Conservation (phyloP, 2,888 invertebrate genomes). For the Darwinula stevensoni region DNA sequence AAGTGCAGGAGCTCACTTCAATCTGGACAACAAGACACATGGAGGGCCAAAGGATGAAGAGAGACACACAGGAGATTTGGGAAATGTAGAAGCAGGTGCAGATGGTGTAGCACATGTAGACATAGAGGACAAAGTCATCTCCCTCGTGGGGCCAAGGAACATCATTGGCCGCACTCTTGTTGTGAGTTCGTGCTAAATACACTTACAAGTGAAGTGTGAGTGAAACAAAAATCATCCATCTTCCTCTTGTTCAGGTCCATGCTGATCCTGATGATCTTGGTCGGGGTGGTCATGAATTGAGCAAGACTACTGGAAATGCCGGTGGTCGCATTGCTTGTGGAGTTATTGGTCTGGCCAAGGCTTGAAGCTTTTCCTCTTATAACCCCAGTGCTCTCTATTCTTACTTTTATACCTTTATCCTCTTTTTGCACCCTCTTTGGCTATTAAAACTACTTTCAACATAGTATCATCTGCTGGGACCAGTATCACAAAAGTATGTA, state of each 20-base stretch:
- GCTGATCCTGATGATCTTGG: conserved; percentile 80
- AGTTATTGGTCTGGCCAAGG: conserved; percentile 36
- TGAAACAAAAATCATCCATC: conserved; percentile 4
- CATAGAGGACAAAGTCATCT: conserved; percentile 29
- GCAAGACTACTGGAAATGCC: conserved; percentile 79
- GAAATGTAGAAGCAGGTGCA: conserved; percentile 36
- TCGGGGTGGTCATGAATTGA: conserved; percentile 66
- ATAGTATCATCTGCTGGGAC: too few species aligned
- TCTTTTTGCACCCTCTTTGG: too few species aligned
- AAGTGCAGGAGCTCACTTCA: conserved; percentile 82
- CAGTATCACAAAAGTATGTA: too few species aligned
- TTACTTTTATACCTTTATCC: too few species aligned
- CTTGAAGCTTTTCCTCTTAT: too few species aligned
- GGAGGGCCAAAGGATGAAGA: conserved; percentile 38
- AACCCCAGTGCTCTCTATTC: too few species aligned
- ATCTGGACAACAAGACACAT: conserved; percentile 48
- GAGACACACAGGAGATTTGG: conserved; percentile 72
- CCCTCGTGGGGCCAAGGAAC: conserved; percentile 34
- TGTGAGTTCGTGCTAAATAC: conserved; percentile 14
- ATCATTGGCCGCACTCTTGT: conserved; percentile 60
- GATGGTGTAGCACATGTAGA: conserved; percentile 33
- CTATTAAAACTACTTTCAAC: too few species aligned
- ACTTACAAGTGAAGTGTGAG: not conserved
- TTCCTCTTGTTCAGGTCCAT: conserved; percentile 26
- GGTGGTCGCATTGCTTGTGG: conserved; percentile 68